Conservation (phyloP, 1,140 invertebrate genomes). For the Dolichoris vasculosae region DNA sequence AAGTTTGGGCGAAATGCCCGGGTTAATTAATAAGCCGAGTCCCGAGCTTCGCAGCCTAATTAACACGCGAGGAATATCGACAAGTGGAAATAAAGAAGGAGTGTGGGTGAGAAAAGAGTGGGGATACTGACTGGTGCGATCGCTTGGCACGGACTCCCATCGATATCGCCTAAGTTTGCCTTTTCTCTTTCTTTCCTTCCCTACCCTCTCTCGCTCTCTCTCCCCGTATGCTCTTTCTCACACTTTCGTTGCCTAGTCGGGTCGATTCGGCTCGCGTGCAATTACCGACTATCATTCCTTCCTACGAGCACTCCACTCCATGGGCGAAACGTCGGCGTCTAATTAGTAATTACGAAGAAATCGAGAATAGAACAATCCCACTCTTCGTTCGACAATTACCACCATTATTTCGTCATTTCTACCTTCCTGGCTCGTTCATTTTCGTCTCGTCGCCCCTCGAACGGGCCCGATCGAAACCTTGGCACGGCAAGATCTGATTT, state of each 20-base stretch:
- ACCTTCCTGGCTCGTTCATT: too few species aligned
- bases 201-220: neutral
- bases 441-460: too few species aligned
- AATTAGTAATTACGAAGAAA: constrained; percentile 49
- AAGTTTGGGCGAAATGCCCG: constrained; percentile 1
- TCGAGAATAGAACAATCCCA: constrained; percentile 39
- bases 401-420: neutral
- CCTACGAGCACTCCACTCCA: constrained; percentile 2
- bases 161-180: constrained; percentile 27
- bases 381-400: neutral
- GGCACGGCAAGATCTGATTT: neutral
- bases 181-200: neutral
- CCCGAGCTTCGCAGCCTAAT: constrained; percentile 15
- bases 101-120: neutral
- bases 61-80: constrained; percentile 39
- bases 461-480: neutral
- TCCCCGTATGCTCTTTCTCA: neutral
- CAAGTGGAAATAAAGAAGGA: neutral
- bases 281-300: constrained; percentile 33
- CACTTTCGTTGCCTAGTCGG: neutral
- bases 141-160: neutral
- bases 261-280: constrained; percentile 20
- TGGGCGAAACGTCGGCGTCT: constrained; percentile 8
- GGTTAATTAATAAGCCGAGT: constrained; percentile 45
- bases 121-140: neutral